phyloP scores from a whole-genome alignment of 2,113 vertebrate genomes.

The Pan troglodytes region DNA sequence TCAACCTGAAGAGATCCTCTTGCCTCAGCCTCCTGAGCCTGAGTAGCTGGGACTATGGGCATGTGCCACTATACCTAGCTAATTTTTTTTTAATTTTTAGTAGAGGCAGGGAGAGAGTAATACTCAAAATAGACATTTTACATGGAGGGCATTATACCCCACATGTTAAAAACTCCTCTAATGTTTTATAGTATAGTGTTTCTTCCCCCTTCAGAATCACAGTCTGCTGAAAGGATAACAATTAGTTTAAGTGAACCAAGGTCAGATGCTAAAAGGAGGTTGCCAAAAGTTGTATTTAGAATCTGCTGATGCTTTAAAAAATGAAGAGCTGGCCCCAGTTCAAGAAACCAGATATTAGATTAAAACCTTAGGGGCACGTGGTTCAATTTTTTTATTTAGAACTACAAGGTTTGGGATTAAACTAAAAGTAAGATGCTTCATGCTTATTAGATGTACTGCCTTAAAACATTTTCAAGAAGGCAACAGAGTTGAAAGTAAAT shows the following conservation, averaged over 20 bases:
- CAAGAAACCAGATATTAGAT: constrained; percentile 66
- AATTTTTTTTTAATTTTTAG: not conserved
- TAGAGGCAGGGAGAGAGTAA: not conserved
- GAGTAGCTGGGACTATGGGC: not conserved
- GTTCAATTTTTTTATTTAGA: constrained; percentile 69
- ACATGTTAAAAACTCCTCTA: not conserved
- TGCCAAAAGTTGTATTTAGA: constrained; percentile 46
- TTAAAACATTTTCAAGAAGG: constrained; percentile 6
- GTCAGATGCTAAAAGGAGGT: constrained; percentile 58
- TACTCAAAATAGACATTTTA: not conserved
- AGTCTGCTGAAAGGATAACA: constrained; percentile 32
- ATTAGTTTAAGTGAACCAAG: constrained; percentile 56
- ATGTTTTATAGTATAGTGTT: not conserved
- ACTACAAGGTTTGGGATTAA: constrained; percentile 41
- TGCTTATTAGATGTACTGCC: not conserved
- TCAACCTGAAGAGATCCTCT: not conserved
- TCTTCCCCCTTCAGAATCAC: not conserved
- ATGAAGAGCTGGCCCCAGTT: constrained; percentile 49
- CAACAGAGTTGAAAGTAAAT: constrained; percentile 6
- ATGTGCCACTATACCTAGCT: not conserved
- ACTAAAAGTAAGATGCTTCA: constrained; percentile 51
- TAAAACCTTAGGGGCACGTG: constrained; percentile 53
- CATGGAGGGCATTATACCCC: not conserved
- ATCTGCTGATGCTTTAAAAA: constrained; percentile 56
- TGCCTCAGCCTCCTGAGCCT: not conserved